Percentiles rank a stretch among this genome's conserved stretches.
Conservation (phyloP, 2,888 invertebrate genomes). For the Epistrophella euchroma region DNA sequence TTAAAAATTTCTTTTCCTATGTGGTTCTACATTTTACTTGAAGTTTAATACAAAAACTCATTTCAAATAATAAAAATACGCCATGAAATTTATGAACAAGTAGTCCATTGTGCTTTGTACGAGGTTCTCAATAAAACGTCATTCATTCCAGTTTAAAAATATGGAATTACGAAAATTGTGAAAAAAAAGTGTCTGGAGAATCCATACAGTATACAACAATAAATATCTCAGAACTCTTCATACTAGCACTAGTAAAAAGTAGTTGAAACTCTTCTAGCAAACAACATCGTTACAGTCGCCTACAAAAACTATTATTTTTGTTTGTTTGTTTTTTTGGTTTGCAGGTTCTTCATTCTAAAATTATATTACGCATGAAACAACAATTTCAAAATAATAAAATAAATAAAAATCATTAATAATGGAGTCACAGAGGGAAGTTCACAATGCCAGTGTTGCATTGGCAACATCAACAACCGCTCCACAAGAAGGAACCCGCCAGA, state of each 20-base stretch:
- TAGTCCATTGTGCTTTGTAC: not conserved
- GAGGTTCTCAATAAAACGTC: not conserved
- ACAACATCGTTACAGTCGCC: slow-evolving; percentile 36
- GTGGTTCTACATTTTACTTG: slow-evolving; percentile 22
- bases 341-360: no score
- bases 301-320: slow-evolving; percentile 32
- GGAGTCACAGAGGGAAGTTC: slow-evolving; percentile 60
- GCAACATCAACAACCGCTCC: slow-evolving; percentile 68
- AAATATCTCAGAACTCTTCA: slow-evolving; percentile 13
- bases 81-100: not conserved
- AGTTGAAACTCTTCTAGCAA: slow-evolving; percentile 33
- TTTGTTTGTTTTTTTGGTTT: not conserved
- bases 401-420: slow-evolving; percentile 24
- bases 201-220: not conserved
- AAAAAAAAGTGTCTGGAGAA: slow-evolving; percentile 8
- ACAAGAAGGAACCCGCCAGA: slow-evolving; percentile 86
- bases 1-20: slow-evolving; percentile 8
- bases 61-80: not conserved
- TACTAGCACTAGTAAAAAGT: slow-evolving; percentile 3
- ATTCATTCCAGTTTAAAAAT: not conserved
- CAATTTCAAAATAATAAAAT: not conserved
- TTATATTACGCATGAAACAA: no score
- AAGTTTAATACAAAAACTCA: not conserved
- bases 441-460: slow-evolving; percentile 58
- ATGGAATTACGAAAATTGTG: not conserved